These are phyloP conservation scores for Alces alces DNA, from an alignment of 2,113 vertebrate genomes.

Conservation along the genomic window DNA sequence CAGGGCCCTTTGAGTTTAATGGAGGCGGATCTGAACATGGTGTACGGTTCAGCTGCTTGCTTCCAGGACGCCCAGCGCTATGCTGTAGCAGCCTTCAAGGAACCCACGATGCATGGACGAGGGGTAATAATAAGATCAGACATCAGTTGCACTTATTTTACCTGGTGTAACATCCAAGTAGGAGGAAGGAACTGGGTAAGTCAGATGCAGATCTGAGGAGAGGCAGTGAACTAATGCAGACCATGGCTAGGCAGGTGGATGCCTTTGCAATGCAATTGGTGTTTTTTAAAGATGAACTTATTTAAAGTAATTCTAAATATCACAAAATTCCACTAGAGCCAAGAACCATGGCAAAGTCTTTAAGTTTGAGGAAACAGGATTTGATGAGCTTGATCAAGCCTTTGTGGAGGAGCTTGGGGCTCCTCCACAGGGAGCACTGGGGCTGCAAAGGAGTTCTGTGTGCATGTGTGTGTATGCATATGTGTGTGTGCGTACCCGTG, in stretches of 20 bases:
- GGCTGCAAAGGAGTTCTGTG: not conserved
- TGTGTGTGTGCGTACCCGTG: not conserved
- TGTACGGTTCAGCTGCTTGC: accelerated
- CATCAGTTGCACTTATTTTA: not conserved
- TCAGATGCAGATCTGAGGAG: not conserved
- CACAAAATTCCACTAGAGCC: not conserved
- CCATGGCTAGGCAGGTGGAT: not conserved
- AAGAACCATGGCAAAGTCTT: not conserved
- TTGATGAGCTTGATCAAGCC: not conserved
- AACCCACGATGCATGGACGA: accelerated
- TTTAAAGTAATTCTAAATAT: not conserved
- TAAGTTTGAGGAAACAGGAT: not conserved
- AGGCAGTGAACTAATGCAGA: not conserved
- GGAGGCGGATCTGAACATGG: accelerated
- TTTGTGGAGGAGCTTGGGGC: not conserved
- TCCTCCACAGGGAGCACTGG: not conserved
- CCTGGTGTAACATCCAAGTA: not conserved
- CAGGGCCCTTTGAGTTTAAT: not conserved
- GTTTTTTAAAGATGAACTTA: not conserved
- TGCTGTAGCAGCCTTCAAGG: accelerated
- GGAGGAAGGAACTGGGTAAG: not conserved
- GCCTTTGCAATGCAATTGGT: not conserved
- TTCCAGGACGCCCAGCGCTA: accelerated
- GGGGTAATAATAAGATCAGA: not conserved
- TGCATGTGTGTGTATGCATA: accelerated